Percentiles rank a stretch among this genome's conserved stretches.
phyloP scores from a whole-genome alignment of 2,888 invertebrate species.

The Mythimna albipuncta region DNA sequence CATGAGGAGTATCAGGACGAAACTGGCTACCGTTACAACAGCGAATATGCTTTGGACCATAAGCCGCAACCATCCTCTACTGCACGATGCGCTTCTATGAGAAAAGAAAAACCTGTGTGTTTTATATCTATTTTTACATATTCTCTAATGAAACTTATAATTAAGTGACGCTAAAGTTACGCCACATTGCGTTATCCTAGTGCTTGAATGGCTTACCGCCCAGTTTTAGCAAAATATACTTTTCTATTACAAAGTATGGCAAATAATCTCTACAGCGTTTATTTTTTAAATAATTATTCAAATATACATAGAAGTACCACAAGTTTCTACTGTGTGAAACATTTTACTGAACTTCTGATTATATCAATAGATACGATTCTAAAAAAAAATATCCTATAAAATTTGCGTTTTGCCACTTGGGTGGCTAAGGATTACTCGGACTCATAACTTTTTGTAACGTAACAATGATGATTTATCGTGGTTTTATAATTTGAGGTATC shows the following conservation, averaged over 20 bases:
- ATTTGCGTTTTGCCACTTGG: no score
- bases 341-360: no score
- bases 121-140: background rate
- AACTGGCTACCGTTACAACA: slow-evolving; percentile 79
- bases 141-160: background rate
- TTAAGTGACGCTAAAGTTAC: background rate
- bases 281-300: no score
- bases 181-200: background rate
- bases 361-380: no score
- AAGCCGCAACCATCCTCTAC: slow-evolving; percentile 80
- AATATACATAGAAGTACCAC: no score
- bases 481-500: background rate
- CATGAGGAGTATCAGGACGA: slow-evolving; percentile 80
- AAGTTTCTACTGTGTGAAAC: no score
- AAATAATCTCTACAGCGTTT: no score
- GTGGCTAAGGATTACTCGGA: background rate
- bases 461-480: background rate
- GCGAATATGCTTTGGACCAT: slow-evolving; percentile 81
- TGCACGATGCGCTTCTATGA: slow-evolving; percentile 82
- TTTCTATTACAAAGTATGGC: no score
- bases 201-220: no score
- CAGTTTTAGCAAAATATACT: no score
- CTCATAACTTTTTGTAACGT: background rate
- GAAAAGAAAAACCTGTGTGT: background rate
- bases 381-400: no score